Evolutionary conservation across 1,140 invertebrate species (phyloP).

Genomic region (Galleria mellonella): DNA sequence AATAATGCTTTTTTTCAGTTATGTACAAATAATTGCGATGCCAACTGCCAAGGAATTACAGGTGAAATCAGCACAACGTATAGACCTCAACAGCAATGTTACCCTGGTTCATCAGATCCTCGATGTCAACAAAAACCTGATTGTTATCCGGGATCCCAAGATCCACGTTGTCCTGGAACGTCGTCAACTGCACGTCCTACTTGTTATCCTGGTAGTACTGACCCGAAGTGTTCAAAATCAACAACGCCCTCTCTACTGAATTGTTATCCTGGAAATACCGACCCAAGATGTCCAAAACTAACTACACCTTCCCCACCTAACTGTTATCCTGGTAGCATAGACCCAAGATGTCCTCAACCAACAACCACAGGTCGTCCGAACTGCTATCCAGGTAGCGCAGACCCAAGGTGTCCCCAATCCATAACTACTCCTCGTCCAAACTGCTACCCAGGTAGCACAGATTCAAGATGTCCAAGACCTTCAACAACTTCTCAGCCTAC

Average conservation of each 20-base stretch:
- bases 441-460: constrained; percentile 42
- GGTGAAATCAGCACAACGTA: constrained; percentile 43
- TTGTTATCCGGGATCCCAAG: constrained; percentile 57
- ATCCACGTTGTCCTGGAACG: constrained; percentile 53
- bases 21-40: constrained; percentile 57
- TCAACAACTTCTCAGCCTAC: constrained; percentile 15
- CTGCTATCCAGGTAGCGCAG: constrained; percentile 45
- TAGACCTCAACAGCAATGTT: constrained; percentile 2
- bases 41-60: constrained; percentile 37
- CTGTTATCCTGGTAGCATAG: constrained; percentile 43
- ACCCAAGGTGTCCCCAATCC: constrained; percentile 19
- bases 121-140: constrained; percentile 8
- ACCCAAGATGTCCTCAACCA: constrained; percentile 11
- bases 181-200: constrained; percentile 18
- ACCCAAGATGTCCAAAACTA: constrained; percentile 40
- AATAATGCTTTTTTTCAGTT: constrained; percentile 58
- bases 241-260: not conserved
- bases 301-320: constrained; percentile 23
- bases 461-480: constrained; percentile 28
- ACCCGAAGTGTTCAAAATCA: constrained; percentile 28
- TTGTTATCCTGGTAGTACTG: constrained; percentile 62
- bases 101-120: not conserved
- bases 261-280: constrained; percentile 43
- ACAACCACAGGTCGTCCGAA: constrained; percentile 22
- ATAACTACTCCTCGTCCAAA: constrained; percentile 21